Conservation (phyloP, 2,797 vertebrate species). For the Megaceryle alcyon region DNA sequence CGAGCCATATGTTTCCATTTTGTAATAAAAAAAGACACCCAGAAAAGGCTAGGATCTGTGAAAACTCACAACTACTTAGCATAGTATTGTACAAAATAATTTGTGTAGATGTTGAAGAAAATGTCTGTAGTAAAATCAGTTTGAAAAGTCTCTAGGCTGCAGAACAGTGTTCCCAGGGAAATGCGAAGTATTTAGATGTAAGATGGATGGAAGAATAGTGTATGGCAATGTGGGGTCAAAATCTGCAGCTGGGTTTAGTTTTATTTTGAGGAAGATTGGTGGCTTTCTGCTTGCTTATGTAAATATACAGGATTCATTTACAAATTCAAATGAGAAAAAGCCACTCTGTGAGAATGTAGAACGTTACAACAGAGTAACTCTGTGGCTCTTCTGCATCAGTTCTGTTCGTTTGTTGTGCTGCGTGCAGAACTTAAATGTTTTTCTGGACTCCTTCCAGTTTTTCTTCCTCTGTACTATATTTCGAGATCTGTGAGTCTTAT, state of each 20-base stretch:
- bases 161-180: neutral
- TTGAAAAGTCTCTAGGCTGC: neutral
- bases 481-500: neutral
- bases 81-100: neutral
- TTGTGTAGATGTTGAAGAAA: neutral
- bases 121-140: neutral
- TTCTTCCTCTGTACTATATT: neutral
- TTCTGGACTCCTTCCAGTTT: neutral
- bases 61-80: neutral
- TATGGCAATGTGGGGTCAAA: neutral
- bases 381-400: neutral
- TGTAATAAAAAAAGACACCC: constrained; percentile 22
- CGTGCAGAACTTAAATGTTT: fast-evolving
- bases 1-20: constrained; percentile 38
- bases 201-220: neutral
- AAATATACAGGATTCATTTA: neutral
- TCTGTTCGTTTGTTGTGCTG: neutral
- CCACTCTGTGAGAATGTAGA: neutral
- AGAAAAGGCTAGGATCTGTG: neutral
- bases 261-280: neutral
- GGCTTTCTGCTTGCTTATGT: neutral
- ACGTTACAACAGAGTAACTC: neutral
- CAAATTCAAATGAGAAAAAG: neutral
- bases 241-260: neutral
- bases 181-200: neutral